phyloP scores from a whole-genome alignment of 2,888 invertebrate genomes.

The Thymelicus sylvestris region DNA sequence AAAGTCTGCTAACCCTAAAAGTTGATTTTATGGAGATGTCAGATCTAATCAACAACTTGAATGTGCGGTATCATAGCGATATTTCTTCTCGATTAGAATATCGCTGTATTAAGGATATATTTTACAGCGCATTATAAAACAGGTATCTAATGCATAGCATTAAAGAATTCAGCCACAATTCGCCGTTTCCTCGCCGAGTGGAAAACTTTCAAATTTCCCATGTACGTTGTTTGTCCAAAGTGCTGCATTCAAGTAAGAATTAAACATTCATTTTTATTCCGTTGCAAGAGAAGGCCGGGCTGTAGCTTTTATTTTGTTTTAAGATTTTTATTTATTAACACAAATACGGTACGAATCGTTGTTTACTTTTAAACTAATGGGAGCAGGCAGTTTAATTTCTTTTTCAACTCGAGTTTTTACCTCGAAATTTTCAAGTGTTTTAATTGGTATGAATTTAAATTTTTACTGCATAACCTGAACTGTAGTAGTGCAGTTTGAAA shows the following conservation, averaged over 20 bases:
- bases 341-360: slow-evolving; percentile 27
- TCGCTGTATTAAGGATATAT: background rate
- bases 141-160: background rate
- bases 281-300: slow-evolving; percentile 48
- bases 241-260: slow-evolving; percentile 51
- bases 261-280: slow-evolving; percentile 58
- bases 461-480: too few species aligned
- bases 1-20: too few species aligned
- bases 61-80: too few species aligned
- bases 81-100: too few species aligned
- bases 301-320: slow-evolving; percentile 47
- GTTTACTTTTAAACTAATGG: slow-evolving; percentile 32
- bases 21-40: too few species aligned
- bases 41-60: too few species aligned
- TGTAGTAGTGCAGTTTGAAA: too few species aligned
- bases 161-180: slow-evolving; percentile 16
- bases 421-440: slow-evolving; percentile 2
- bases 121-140: background rate
- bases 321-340: slow-evolving; percentile 38
- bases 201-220: slow-evolving; percentile 27
- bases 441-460: background rate
- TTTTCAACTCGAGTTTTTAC: slow-evolving; percentile 15
- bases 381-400: slow-evolving; percentile 19
- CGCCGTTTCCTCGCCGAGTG: slow-evolving; percentile 14
- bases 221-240: slow-evolving; percentile 37